Percentiles rank a stretch among this genome's conserved stretches.
Evolutionary conservation across 2,888 invertebrate genomes (phyloP).

Genomic region (Mallateleia sp.): DNA sequence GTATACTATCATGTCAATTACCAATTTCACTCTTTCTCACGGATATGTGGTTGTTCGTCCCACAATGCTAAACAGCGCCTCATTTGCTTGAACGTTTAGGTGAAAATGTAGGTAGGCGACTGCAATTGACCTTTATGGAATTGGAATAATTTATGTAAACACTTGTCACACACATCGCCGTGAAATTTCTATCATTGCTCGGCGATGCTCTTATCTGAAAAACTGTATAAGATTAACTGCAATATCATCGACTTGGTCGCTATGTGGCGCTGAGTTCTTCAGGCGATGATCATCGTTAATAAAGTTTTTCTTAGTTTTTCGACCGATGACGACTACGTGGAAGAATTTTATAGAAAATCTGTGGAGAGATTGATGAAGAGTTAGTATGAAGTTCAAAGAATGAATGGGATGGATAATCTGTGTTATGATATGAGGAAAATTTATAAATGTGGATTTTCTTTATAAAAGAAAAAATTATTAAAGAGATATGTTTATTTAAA

Average conservation of each 20-base stretch:
- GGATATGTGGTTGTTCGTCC: constrained; percentile 44
- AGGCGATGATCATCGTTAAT: not conserved
- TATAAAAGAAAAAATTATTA: too few relatives aligned
- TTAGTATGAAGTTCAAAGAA: too few relatives aligned
- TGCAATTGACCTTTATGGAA: constrained; percentile 54
- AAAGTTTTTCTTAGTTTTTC: not conserved
- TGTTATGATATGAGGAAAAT: too few relatives aligned
- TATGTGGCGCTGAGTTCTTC: not conserved
- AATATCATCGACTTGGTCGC: not conserved
- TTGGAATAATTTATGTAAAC: constrained; percentile 45
- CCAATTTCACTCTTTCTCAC: constrained; percentile 64
- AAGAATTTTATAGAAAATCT: not conserved
- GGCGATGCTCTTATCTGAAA: not conserved
- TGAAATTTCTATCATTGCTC: constrained; percentile 11
- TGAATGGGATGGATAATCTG: too few relatives aligned
- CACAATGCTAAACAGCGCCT: constrained; percentile 29
- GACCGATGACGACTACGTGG: not conserved
- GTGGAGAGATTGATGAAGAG: too few relatives aligned
- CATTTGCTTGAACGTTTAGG: constrained; percentile 23
- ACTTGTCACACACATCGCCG: constrained; percentile 29
- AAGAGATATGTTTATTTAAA: too few relatives aligned
- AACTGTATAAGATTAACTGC: not conserved
- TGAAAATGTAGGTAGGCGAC: constrained; percentile 52
- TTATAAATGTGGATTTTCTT: too few relatives aligned
- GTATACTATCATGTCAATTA: constrained; percentile 45